These are phyloP conservation scores for Melipona bicolor DNA, from an alignment of 2,888 invertebrate genomes.

Conservation along the genomic window DNA sequence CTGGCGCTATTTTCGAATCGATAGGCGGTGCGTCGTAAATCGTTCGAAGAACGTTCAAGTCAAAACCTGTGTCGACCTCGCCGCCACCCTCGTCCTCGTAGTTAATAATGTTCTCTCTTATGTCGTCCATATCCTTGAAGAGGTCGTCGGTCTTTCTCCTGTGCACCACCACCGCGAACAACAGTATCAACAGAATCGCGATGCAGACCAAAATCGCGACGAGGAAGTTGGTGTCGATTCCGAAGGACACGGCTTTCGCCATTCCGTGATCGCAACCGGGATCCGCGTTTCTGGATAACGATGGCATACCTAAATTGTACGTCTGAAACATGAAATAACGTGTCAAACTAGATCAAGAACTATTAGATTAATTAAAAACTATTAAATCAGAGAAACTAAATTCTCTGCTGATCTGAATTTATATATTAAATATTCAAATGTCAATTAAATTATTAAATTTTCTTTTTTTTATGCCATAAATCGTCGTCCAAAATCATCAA, in stretches of 20 bases:
- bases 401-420: no score
- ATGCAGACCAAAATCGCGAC: slow-evolving; percentile 96
- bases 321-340: slow-evolving; percentile 85
- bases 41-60: slow-evolving; percentile 91
- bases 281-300: slow-evolving; percentile 89
- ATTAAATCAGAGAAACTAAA: no score
- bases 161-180: slow-evolving; percentile 96
- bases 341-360: no score
- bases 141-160: slow-evolving; percentile 93
- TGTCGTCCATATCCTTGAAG: slow-evolving; percentile 97
- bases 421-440: no score
- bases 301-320: slow-evolving; percentile 95
- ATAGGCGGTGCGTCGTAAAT: slow-evolving; percentile 87
- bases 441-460: no score
- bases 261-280: slow-evolving; percentile 90
- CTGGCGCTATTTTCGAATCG: slow-evolving; percentile 85
- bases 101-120: slow-evolving; percentile 98
- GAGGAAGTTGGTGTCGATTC: slow-evolving; percentile 94
- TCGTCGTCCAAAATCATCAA: no score
- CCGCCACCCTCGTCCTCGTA: slow-evolving; percentile 99
- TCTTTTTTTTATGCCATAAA: no score
- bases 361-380: no score
- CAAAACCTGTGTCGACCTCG: slow-evolving; percentile 97
- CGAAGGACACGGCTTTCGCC: slow-evolving; percentile 92
- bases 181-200: slow-evolving; percentile 91